Evolutionary conservation across 2,113 vertebrate genomes (phyloP), one percentile per base, ranked within the genome.

Genomic region (Saimiri boliviensis): DNA sequence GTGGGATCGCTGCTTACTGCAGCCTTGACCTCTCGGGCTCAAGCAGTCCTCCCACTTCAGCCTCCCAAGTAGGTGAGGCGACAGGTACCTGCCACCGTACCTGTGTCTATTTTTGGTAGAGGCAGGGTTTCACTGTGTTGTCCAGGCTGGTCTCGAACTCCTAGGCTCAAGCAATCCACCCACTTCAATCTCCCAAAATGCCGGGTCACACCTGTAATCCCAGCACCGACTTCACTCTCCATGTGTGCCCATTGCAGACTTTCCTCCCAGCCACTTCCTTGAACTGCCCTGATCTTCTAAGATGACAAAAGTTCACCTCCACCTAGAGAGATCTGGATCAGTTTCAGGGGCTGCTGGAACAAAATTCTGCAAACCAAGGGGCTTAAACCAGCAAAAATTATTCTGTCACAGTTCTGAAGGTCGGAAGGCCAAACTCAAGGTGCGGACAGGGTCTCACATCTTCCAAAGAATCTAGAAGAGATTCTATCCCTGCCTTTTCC

Each of bases 341-440:
- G 5, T 9, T 21, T 27, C 86, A 3, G 37, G 40, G 89, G 37
- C 52, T 42, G 20, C 76, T 8, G 1, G 12, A 30, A 23, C 21
- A n/a, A 25, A 73, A 8, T 0, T 17, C 52, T 66, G 16, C 14
- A 17, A 14, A 17, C n/a, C 2, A 8, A 3, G 3, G 0, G 25
- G 30, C 68, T 54, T 13, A 13, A 49, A 14, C 17, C 37, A 13
- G 66, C 42, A 49, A n/a, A 58, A 13, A 2, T 7, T 14, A 2
- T n/a, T 37, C 16, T 30, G 37, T 71, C 13, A 3, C 23, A 20
- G 30, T 19, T 52, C 52, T 14, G 52, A 81, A 35, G 58, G 13
- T 40, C 16, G 7, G 71, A 27, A 8, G 2, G 7, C 73, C 0
- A 23, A 45, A 21, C 4, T 52, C 19, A 9, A 30, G 42, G 8